Percentiles rank a stretch among this genome's conserved stretches.
Conservation (phyloP, 1,140 invertebrate genomes). For the Idris sp. region DNA sequence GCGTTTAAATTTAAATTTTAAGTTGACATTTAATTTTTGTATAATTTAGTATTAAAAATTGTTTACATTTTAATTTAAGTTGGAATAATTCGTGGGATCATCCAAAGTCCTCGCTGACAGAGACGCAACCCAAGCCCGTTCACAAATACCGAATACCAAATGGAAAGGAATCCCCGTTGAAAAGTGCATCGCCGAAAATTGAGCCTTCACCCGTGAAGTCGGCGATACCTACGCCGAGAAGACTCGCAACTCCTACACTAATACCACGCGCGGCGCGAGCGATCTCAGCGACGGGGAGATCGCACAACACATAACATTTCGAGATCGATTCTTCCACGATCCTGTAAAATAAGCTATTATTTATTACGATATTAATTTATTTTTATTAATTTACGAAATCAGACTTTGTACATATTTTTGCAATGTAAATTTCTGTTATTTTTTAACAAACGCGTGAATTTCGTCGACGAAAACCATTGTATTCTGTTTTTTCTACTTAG, state of each 20-base stretch:
- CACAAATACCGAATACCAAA: constrained; percentile 56
- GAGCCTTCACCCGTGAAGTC: constrained; percentile 60
- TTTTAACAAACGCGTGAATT: constrained; percentile 32
- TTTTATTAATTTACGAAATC: constrained; percentile 31
- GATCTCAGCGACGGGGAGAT: constrained; percentile 64
- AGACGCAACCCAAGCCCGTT: constrained; percentile 58
- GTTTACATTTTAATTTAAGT: constrained; percentile 59
- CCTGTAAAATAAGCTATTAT: constrained; percentile 4
- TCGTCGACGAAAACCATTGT: constrained; percentile 44
- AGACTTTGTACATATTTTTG: constrained; percentile 61
- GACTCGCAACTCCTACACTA: constrained; percentile 63
- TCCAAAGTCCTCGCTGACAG: constrained; percentile 61
- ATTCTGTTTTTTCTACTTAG: too few species aligned
- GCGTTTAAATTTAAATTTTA: too few species aligned
- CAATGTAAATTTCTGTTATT: constrained; percentile 43
- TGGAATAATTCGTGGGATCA: constrained; percentile 73
- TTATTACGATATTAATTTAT: constrained; percentile 46
- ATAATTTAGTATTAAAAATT: too few species aligned
- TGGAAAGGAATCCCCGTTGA: constrained; percentile 40
- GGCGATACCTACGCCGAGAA: constrained; percentile 70
- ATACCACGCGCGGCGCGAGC: constrained; percentile 66
- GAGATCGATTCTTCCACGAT: neutral
- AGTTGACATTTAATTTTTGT: too few species aligned
- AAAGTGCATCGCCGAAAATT: constrained; percentile 19
- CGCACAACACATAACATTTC: constrained; percentile 53